A percentile compares a stretch with the other conserved stretches of the same genome.
phyloP scores from a whole-genome alignment of 2,797 vertebrate species.

The Danionella dracula region DNA sequence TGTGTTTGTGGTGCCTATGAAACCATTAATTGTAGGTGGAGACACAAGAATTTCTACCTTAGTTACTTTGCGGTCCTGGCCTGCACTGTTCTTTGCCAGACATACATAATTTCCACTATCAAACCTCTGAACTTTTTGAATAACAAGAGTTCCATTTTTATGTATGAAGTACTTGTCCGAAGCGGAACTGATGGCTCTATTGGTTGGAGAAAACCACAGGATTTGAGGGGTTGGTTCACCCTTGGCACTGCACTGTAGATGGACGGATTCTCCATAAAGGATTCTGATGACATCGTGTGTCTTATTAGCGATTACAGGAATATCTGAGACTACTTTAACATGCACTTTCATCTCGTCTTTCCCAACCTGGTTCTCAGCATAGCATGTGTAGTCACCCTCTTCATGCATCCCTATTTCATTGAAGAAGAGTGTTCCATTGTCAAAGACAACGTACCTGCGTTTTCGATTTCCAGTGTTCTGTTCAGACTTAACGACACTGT shows the following conservation, averaged over 20 bases:
- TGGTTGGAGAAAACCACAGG: constrained; percentile 82
- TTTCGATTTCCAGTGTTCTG: constrained; percentile 57
- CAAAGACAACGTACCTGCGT: constrained; percentile 82
- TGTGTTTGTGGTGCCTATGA: constrained; percentile 54
- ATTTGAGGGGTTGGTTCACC: constrained; percentile 75
- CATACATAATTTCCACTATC: constrained; percentile 93
- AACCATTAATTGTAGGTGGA: constrained; percentile 76
- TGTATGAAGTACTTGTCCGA: constrained; percentile 80
- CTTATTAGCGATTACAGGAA: constrained; percentile 71
- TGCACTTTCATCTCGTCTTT: constrained; percentile 88
- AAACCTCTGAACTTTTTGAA: constrained; percentile 79
- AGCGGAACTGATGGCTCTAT: constrained; percentile 63
- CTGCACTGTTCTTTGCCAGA: constrained; percentile 71
- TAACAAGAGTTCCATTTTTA: constrained; percentile 76
- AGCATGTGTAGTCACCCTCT: constrained; percentile 89
- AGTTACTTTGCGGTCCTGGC: constrained; percentile 74
- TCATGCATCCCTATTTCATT: constrained; percentile 81
- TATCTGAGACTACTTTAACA: constrained; percentile 71
- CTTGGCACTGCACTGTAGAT: constrained; percentile 70
- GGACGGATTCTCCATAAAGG: constrained; percentile 72
- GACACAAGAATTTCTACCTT: constrained; percentile 73
- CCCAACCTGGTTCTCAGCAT: constrained; percentile 86
- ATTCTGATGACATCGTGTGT: constrained; percentile 56
- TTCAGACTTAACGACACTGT: constrained; percentile 71
- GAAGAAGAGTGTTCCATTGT: constrained; percentile 88